Evolutionary conservation across 2,888 invertebrate genomes (phyloP).

Genomic region (Rhagophthalmus giganteus): DNA sequence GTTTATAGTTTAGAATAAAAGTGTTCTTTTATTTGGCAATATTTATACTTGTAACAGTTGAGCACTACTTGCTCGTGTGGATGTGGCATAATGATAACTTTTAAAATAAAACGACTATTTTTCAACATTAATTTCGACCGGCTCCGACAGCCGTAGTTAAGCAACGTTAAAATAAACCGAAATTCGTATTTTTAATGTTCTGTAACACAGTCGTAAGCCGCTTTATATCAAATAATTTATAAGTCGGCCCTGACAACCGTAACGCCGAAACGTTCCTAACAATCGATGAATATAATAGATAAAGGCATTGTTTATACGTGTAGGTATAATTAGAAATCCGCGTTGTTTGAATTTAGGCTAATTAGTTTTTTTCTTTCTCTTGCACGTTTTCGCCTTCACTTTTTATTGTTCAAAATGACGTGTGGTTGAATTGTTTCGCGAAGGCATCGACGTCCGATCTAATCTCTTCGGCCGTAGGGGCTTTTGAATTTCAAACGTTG

Average conservation of each 20-base stretch:
- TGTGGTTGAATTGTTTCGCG: no score
- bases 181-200: constrained; percentile 1
- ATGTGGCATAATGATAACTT: no score
- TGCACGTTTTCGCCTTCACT: no score
- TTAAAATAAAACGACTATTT: background rate
- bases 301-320: no score
- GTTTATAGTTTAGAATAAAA: constrained; percentile 29
- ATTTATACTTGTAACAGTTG: background rate
- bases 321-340: no score
- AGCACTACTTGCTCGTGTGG: background rate
- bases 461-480: no score
- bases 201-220: background rate
- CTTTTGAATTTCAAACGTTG: no score
- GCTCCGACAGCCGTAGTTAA: background rate
- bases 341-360: no score
- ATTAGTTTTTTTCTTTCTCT: no score
- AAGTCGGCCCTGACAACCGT: constrained; percentile 1
- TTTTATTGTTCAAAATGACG: no score
- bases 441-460: no score
- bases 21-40: constrained; percentile 21
- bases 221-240: background rate
- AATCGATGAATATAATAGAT: no score
- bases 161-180: background rate
- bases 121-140: background rate
- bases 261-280: background rate